Evolutionary conservation across 1,140 invertebrate genomes (phyloP), one percentile per base, ranked within the genome.

Genomic region (Tigriopus japonicus): DNA sequence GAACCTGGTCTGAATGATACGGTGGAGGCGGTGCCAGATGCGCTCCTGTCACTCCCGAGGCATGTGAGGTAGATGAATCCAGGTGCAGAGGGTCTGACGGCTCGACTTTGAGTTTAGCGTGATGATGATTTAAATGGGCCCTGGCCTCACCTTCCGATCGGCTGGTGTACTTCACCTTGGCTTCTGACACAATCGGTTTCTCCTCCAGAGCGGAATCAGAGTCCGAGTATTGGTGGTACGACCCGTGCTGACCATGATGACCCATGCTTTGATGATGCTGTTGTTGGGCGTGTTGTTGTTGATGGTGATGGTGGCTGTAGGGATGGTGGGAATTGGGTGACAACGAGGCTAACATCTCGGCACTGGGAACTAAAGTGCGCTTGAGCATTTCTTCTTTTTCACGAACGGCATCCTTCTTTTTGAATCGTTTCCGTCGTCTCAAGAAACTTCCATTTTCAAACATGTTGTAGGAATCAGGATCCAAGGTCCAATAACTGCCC

Each of bases 391-490:
- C 45, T 21, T 49, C 45, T 21, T 49, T 49, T 49, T 49, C 45
- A 5, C 45, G 45, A 49, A 49, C 45, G n/a, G 45, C 45, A 10
- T 94, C 89, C 69, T 94, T 95, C 74, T 95, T 95, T 76, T 97
- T 98, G 73, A 97, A 98, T 2, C 91, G 81, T 62, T 90, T 76
- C 41, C 88, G 75, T 10, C 92, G 78, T n/a, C 92, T 76, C 62
- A 95, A 74, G 69, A 93, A 96, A 10, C 87, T 92, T 0, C 94
- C 93, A 68, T 97, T 94, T 68, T 98, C 93, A 72, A 98, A 98
- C 94, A 98, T 97, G 70, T 96, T 95, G 68, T 93, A 88, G 49
- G 83, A 90, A 68, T 95, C 91, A 0, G 92, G 93, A 69, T 97
- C 90, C 24, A 97, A 73, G 0, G 90, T 93, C 94, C 94, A 98